A percentile compares a stretch with the other conserved stretches of the same genome.
These are phyloP conservation scores for Lasiurus borealis DNA, from an alignment of 2,113 vertebrate genomes.

Conservation along the genomic window DNA sequence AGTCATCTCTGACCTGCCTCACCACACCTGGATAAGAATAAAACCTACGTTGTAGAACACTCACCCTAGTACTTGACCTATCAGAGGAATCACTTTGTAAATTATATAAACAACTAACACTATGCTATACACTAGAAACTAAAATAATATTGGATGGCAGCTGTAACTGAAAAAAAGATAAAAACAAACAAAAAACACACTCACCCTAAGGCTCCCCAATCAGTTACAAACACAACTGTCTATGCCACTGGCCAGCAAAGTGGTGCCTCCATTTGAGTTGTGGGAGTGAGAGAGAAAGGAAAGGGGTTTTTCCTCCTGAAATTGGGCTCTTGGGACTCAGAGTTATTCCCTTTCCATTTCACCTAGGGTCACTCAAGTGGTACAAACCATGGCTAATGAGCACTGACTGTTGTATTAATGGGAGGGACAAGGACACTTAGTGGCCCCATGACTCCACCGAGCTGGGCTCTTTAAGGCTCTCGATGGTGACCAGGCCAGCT, in stretches of 20 bases:
- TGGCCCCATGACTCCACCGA: not conserved
- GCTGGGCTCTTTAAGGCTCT: not conserved
- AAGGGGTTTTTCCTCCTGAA: not conserved
- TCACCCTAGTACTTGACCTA: not conserved
- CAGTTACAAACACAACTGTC: not conserved
- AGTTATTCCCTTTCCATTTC: not conserved
- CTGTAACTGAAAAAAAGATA: not conserved
- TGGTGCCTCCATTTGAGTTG: not conserved
- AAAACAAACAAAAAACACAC: not conserved
- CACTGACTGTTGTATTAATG: not conserved
- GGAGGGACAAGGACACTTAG: not conserved
- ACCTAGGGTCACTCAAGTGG: not conserved
- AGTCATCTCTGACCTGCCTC: not conserved
- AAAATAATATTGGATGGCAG: not conserved
- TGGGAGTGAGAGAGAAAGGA: not conserved
- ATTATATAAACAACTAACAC: not conserved
- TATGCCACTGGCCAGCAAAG: not conserved
- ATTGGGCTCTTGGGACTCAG: constrained; percentile 27
- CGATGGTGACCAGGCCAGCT: not conserved
- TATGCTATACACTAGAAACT: not conserved
- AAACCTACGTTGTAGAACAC: not conserved
- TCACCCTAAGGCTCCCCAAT: not conserved
- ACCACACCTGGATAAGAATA: not conserved
- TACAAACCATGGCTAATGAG: constrained; percentile 22
- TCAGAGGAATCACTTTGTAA: not conserved